Evolutionary conservation across 1,140 invertebrate species (phyloP), one percentile per base, ranked within the genome.

Genomic region (Penaeus chinensis): DNA sequence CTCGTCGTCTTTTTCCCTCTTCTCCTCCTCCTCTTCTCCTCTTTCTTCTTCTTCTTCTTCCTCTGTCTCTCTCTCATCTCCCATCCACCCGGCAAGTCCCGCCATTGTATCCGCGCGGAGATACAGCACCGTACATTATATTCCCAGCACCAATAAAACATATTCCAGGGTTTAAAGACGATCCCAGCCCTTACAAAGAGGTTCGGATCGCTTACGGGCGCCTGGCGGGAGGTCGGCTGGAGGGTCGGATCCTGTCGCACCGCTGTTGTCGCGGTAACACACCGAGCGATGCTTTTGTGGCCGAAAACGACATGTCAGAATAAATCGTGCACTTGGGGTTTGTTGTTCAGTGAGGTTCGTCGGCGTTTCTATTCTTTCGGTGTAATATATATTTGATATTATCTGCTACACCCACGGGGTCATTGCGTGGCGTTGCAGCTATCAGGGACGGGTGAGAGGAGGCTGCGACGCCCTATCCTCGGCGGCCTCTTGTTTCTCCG

Each of bases 211-310:
- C 80, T 82, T 82, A 65, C 80, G 80, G 80, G 27, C 24, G 80
- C 80, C 54, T 62, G 27, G 80, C 80, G 80, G 80, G 80, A 82
- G 80, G 62, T 65, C 54, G 62, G 80, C 80, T 66, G 62, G 60
- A 63, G 80, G 80, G 27, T 27, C 16, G 80, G 61, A 32, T 82
- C 80, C 37, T 82, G 80, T 82, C 80, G 61, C 60, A 62, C 80
- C 80, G 62, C 80, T 82, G 80, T 82, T 82, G 80, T 82, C 80
- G 80, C 80, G 80, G 60, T 82, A 82, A 82, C 80, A 82, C 62
- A 82, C 27, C 80, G 61, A 82, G 80, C 60, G 54, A 65, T 66
- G 80, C 80, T 82, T 82, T 82, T 82, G 80, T 82, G 62, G 20
- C 80, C 80, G n/a, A 82, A 82, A 82, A 82, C 80, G 80, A 32